Base-by-base conservation (phyloP, 30 jellyfish, hydroid and myxozoan species). In the Aurelia coerulea region DNA sequence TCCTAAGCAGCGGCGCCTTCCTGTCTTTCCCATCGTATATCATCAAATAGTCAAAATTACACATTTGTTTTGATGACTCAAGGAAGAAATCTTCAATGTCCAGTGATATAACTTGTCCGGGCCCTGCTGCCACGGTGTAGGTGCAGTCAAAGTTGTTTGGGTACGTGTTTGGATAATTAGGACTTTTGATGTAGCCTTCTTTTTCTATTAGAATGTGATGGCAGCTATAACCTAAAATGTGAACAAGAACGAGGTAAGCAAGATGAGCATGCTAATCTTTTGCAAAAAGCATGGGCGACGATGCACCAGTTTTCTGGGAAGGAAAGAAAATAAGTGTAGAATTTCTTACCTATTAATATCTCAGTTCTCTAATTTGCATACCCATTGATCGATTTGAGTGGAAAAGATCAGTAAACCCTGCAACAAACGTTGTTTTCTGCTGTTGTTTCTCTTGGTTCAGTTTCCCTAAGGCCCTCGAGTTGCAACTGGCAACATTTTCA, bases 81-180 rank as follows among this genome's bases (percentile, higher is more conserved):
- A 59, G 32, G 68, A 14, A 1, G 7, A 59, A 59, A 19, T 59
- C 68, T 19, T 59, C 32, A 59, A 59, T 59, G 8, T 5, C 68
- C 68, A 59, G 32, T 59, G 68, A 59, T 59, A 59, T 59, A 19
- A 59, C 68, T 16, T 59, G 8, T 16, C 68, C 68, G 6, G 6
- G 32, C 32, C 10, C 32, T 1, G 68, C 68, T 14, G 32, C 32
- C 5, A 59, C 32, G 23, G 68, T 59, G 13, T 59, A 59, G 7
- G 29, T 59, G 32, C 68, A 59, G 68, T 16, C 68, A 59, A 14
- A 59, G 13, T 59, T 59, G 68, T 59, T 59, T 59, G 68, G 68
- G 2, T 59, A 59, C 32, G 32, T 14, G 29, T 7, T 14, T 59
- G 68, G 68, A 59, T 59, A 59, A 19, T 59, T 59, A 59, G 68